A percentile compares a stretch with the other conserved stretches of the same genome.
These are phyloP conservation scores for Saturnia pavonia DNA, from an alignment of 2,888 invertebrate genomes.

Conservation along the genomic window DNA sequence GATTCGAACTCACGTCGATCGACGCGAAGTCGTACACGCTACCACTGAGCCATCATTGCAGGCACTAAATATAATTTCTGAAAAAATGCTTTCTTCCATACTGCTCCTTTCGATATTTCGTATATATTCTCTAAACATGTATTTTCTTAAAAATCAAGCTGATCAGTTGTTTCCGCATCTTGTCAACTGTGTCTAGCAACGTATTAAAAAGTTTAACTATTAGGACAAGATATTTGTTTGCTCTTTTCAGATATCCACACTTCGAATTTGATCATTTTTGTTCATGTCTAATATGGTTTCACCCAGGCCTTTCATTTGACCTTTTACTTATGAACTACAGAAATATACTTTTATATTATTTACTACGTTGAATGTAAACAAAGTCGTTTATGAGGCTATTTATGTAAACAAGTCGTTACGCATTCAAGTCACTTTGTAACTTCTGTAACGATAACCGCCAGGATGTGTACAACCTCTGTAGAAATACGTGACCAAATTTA, in stretches of 20 bases:
- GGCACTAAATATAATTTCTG: neutral
- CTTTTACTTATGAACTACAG: too few species aligned
- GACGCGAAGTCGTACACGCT: too few species aligned
- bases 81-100: neutral
- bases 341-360: too few species aligned
- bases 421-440: constrained; percentile 3
- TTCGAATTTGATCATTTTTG: too few species aligned
- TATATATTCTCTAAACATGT: too few species aligned
- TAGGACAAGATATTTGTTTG: neutral
- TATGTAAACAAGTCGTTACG: constrained; percentile 2
- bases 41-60: too few species aligned
- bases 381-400: neutral
- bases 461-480: constrained; percentile 6
- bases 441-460: constrained; percentile 5
- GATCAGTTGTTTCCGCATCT: neutral
- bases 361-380: neutral
- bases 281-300: too few species aligned
- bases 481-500: constrained; percentile 7
- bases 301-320: too few species aligned
- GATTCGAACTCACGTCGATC: too few species aligned
- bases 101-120: too few species aligned
- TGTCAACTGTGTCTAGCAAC: neutral
- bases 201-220: neutral
- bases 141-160: too few species aligned
- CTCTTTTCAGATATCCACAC: neutral